These are phyloP conservation scores for Tolypeutes matacus DNA, from an alignment of 2,797 vertebrate species.

Conservation along the genomic window DNA sequence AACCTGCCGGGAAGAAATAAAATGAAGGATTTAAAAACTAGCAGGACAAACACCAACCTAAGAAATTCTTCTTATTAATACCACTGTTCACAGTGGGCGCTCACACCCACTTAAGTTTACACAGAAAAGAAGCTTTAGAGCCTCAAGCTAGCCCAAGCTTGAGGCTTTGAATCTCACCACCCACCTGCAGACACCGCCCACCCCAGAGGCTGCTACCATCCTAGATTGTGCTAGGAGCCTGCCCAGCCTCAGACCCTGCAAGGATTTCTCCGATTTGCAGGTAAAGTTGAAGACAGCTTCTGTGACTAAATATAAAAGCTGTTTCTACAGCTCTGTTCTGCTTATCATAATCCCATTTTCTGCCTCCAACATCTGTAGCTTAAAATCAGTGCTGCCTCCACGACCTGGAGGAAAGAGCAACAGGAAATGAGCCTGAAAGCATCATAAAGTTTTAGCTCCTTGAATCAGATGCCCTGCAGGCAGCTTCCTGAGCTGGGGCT, in stretches of 20 bases:
- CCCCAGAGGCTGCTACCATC: fast-evolving
- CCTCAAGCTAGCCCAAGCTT: background rate
- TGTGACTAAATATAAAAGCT: background rate
- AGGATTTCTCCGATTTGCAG: background rate
- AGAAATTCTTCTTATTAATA: background rate
- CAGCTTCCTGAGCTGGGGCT: background rate
- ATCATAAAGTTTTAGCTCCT: slow-evolving; percentile 66
- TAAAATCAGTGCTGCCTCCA: slow-evolving; percentile 77
- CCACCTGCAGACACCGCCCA: background rate
- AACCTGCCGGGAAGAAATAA: background rate
- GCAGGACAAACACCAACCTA: background rate
- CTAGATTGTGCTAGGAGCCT: background rate
- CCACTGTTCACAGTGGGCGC: background rate
- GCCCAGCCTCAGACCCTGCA: fast-evolving
- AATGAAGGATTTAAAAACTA: background rate
- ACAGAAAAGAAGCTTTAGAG: background rate
- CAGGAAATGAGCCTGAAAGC: slow-evolving; percentile 83
- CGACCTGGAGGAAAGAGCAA: slow-evolving; percentile 76
- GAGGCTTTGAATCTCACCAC: background rate
- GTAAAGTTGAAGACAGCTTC: background rate
- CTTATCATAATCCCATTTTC: slow-evolving; percentile 83
- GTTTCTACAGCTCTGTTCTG: background rate
- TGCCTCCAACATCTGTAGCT: slow-evolving; percentile 73
- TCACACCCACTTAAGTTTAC: fast-evolving
- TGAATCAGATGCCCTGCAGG: slow-evolving; percentile 78